Evolutionary conservation across 2,797 vertebrate species (phyloP).

Genomic region (Dromococcyx pavoninus): DNA sequence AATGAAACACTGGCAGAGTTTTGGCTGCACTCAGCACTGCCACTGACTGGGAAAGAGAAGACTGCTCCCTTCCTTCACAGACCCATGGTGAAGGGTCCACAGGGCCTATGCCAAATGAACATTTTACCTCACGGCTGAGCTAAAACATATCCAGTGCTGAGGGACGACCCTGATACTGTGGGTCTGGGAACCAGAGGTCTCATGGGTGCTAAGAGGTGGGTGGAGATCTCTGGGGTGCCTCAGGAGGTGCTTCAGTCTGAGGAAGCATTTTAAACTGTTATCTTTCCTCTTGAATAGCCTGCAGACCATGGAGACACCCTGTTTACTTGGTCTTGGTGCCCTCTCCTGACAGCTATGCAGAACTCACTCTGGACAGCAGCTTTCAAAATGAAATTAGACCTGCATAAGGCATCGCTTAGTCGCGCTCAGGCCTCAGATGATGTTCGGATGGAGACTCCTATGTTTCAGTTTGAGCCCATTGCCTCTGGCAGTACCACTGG

Average conservation of each 20-base stretch:
- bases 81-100: too few species aligned
- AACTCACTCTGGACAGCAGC: background rate
- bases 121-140: background rate
- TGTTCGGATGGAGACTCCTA: background rate
- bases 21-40: too few species aligned
- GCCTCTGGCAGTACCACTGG: too few species aligned
- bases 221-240: background rate
- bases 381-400: background rate
- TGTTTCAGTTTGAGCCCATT: background rate
- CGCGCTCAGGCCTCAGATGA: background rate
- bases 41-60: too few species aligned
- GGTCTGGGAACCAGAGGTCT: background rate
- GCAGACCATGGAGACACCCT: background rate
- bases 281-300: background rate
- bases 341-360: background rate
- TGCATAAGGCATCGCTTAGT: accelerated
- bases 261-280: background rate
- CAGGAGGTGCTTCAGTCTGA: background rate
- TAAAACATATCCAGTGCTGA: background rate
- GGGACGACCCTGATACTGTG: background rate
- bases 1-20: too few species aligned
- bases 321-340: background rate
- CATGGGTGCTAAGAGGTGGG: background rate
- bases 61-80: too few species aligned
- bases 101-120: too few species aligned